Conservation (phyloP, 1,140 invertebrate species). For the Bombus turneri region DNA sequence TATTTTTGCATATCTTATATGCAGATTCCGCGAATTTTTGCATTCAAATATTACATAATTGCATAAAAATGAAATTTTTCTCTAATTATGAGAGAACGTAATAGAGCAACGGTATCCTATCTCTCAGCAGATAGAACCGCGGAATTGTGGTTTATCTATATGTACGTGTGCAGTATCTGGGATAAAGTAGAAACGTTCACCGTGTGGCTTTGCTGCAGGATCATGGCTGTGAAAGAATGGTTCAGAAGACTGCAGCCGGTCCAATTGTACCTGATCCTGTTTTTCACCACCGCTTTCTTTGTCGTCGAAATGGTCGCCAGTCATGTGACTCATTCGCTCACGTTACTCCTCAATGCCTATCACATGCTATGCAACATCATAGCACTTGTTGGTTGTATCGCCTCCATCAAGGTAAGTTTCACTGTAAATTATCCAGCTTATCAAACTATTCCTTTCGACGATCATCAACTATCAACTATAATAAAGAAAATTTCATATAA, state of each 20-base stretch:
- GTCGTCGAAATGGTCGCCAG: slow-evolving; percentile 88
- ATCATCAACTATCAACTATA: too few species aligned
- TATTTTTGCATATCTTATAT: too few species aligned
- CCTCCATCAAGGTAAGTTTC: slow-evolving; percentile 87
- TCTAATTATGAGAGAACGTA: too few species aligned
- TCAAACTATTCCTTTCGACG: too few species aligned
- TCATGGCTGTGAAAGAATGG: slow-evolving; percentile 89
- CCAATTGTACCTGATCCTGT: slow-evolving; percentile 88
- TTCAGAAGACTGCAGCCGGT: slow-evolving; percentile 87
- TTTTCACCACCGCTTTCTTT: slow-evolving; percentile 88
- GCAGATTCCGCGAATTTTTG: too few species aligned
- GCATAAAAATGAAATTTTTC: too few species aligned
- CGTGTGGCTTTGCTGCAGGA: slow-evolving; percentile 35
- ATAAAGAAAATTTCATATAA: too few species aligned
- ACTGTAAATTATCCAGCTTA: not conserved
- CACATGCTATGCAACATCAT: slow-evolving; percentile 93
- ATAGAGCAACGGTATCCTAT: slow-evolving; percentile 14
- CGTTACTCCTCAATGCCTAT: slow-evolving; percentile 92
- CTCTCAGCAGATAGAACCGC: not conserved
- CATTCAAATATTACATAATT: too few species aligned
- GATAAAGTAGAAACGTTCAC: slow-evolving; percentile 33
- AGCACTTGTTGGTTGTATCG: slow-evolving; percentile 87
- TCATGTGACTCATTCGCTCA: slow-evolving; percentile 91
- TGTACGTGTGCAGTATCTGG: not conserved
- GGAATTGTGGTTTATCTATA: not conserved